These are phyloP conservation scores for Eretmochelys imbricata DNA, from an alignment of 2,113 vertebrate genomes.

Conservation along the genomic window DNA sequence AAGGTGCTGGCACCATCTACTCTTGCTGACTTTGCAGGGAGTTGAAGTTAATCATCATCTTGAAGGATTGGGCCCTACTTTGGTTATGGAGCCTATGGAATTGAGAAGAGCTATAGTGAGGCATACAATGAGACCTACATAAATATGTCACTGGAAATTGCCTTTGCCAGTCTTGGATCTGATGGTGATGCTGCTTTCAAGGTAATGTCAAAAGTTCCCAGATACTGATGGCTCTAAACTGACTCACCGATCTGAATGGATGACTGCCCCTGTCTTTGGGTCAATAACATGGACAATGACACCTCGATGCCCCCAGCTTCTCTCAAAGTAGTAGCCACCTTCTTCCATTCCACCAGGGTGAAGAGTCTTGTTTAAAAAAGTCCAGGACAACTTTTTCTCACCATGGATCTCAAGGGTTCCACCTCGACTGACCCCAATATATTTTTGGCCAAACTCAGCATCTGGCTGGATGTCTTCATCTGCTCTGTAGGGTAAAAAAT, in stretches of 20 bases:
- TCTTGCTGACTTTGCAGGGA: background rate
- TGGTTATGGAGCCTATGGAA: background rate
- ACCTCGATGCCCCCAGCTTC: constrained; percentile 94
- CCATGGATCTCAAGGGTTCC: constrained; percentile 93
- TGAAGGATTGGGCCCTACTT: background rate
- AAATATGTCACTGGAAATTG: background rate
- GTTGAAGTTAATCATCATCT: background rate
- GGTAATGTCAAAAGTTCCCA: background rate
- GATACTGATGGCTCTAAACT: background rate
- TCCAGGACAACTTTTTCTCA: constrained; percentile 92
- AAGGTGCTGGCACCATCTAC: background rate
- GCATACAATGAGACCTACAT: background rate
- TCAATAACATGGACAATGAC: constrained; percentile 92
- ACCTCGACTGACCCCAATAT: constrained; percentile 87
- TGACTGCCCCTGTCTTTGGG: constrained; percentile 85
- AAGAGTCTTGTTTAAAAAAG: constrained; percentile 92
- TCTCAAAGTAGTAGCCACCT: constrained; percentile 90
- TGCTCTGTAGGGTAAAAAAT: constrained; percentile 75
- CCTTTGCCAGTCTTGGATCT: background rate
- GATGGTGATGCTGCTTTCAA: background rate
- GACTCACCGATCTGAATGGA: constrained; percentile 88
- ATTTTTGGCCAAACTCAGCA: constrained; percentile 93
- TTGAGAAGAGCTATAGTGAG: background rate
- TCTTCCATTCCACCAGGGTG: constrained; percentile 88
- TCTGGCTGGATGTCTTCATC: constrained; percentile 83